Evolutionary conservation across 1,140 invertebrate genomes (phyloP).

Genomic region (Drosophila navojoa): DNA sequence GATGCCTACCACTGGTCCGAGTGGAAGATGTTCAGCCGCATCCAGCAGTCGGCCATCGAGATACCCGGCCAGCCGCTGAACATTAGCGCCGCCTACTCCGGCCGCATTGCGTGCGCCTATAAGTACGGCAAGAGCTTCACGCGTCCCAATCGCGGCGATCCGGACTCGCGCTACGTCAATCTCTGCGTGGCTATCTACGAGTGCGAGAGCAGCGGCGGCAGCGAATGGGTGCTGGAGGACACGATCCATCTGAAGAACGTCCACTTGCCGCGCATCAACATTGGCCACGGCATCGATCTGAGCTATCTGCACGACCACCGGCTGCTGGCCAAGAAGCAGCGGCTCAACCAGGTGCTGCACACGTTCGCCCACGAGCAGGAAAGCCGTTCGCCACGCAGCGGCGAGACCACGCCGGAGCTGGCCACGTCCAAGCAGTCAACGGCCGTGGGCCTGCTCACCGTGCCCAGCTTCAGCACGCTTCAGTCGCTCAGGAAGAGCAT

Average conservation of each 20-base stretch:
- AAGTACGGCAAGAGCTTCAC: slow-evolving; percentile 95
- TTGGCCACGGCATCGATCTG: slow-evolving; percentile 92
- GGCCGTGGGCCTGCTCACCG: slow-evolving; percentile 89
- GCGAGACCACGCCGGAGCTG: slow-evolving; percentile 83
- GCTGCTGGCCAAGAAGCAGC: slow-evolving; percentile 91
- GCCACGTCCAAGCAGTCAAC: slow-evolving; percentile 75
- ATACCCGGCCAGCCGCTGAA: slow-evolving; percentile 94
- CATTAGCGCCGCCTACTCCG: slow-evolving; percentile 98
- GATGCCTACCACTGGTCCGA: slow-evolving; percentile 92
- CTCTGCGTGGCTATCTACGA: slow-evolving; percentile 99
- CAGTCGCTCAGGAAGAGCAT: slow-evolving; percentile 95
- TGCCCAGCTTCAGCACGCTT: slow-evolving; percentile 96
- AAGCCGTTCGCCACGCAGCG: slow-evolving; percentile 85
- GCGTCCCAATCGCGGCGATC: slow-evolving; percentile 89
- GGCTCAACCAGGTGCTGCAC: slow-evolving; percentile 89
- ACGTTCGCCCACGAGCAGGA: slow-evolving; percentile 87
- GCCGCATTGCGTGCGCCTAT: slow-evolving; percentile 97
- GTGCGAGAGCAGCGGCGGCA: slow-evolving; percentile 98
- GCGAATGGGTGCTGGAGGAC: slow-evolving; percentile 99
- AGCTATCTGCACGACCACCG: slow-evolving; percentile 92
- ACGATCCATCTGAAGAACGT: slow-evolving; percentile 96
- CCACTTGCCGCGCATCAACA: slow-evolving; percentile 91
- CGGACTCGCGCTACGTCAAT: slow-evolving; percentile 95
- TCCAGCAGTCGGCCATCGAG: slow-evolving; percentile 93
- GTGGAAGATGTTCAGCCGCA: slow-evolving; percentile 94